phyloP scores from a whole-genome alignment of 2,888 invertebrate species.

The Pseudolycoriella hygida region DNA sequence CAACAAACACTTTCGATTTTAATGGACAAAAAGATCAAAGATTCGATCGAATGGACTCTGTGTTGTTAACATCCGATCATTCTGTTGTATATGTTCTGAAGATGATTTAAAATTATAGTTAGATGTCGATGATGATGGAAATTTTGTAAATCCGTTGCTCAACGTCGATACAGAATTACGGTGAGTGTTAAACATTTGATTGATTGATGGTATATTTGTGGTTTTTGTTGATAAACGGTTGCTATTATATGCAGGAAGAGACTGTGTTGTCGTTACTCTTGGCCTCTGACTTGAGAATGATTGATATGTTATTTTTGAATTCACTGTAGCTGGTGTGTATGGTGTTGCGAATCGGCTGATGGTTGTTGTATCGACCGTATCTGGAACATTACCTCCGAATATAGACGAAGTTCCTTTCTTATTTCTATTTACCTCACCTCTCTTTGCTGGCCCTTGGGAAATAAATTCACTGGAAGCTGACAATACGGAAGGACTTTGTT shows the following conservation, averaged over 20 bases:
- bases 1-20: neutral
- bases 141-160: neutral
- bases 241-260: neutral
- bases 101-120: neutral
- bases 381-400: no score
- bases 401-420: no score
- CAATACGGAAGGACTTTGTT: no score
- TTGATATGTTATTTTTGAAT: neutral
- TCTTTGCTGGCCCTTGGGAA: no score
- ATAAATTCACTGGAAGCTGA: no score
- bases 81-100: neutral
- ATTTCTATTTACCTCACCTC: no score
- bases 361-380: no score
- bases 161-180: neutral
- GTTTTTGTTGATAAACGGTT: neutral
- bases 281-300: neutral
- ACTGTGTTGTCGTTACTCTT: neutral
- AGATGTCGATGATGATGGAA: neutral
- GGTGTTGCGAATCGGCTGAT: no score
- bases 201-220: neutral
- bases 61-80: neutral
- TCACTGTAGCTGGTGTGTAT: neutral
- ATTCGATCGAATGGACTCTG: neutral
- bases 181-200: neutral
- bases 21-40: conserved; percentile 2